Percentiles rank a stretch among this genome's conserved stretches.
Conservation (phyloP, 1,140 invertebrate genomes). For the Homarus americanus region DNA sequence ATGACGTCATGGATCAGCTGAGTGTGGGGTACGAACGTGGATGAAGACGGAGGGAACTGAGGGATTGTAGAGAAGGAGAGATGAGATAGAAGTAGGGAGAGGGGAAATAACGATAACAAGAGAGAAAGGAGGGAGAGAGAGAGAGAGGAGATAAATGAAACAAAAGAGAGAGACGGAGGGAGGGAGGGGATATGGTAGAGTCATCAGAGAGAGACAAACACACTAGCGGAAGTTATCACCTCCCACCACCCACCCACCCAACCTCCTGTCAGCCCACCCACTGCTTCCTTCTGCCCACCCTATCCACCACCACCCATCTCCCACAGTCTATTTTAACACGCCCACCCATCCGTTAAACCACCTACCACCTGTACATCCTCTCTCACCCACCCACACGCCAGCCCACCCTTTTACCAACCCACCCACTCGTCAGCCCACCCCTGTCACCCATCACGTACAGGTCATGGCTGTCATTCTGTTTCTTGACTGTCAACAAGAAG, state of each 20-base stretch:
- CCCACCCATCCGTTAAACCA: too few species aligned
- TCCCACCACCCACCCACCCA: not conserved
- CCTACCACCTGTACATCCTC: too few species aligned
- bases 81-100: slow-evolving; percentile 3
- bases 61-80: slow-evolving; percentile 14
- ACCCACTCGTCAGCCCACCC: too few species aligned
- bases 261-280: not conserved
- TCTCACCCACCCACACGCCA: not conserved
- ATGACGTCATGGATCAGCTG: too few species aligned
- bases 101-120: not conserved
- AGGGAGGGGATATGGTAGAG: not conserved
- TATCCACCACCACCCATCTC: too few species aligned
- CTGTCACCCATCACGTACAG: too few species aligned
- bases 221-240: too few species aligned
- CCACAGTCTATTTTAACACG: too few species aligned
- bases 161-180: slow-evolving; percentile 1
- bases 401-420: not conserved
- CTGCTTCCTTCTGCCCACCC: not conserved
- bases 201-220: too few species aligned
- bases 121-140: not conserved
- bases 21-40: not conserved
- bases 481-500: too few species aligned
- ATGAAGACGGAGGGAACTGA: not conserved
- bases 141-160: not conserved
- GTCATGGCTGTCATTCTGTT: too few species aligned